Evolutionary conservation across 2,113 vertebrate genomes (phyloP).

Genomic region (Lamprologus speciosus): DNA sequence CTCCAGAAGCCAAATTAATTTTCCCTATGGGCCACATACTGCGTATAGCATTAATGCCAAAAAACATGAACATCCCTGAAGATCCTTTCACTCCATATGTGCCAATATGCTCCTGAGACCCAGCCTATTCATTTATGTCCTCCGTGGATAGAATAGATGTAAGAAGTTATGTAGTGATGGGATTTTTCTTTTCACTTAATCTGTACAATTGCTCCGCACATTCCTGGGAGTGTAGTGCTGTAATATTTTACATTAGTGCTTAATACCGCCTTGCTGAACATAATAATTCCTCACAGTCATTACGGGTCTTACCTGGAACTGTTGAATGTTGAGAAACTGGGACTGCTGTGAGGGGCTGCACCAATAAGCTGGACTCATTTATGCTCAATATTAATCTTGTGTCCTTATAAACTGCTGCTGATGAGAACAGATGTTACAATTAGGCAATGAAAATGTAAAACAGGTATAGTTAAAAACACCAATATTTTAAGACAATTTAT

Average conservation of each 20-base stretch:
- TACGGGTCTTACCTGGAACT: not conserved
- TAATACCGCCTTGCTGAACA: not conserved
- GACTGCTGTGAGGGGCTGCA: not conserved
- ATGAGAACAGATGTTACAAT: not conserved
- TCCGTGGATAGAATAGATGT: not conserved
- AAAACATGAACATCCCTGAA: not conserved
- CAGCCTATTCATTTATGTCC: not conserved
- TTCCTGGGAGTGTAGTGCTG: not conserved
- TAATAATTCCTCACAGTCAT: not conserved
- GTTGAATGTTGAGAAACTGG: not conserved
- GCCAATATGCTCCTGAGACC: not conserved
- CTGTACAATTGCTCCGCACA: not conserved
- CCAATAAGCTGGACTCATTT: not conserved
- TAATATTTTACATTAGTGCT: not conserved
- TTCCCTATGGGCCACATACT: not conserved
- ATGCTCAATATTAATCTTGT: not conserved
- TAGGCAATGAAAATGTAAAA: not conserved
- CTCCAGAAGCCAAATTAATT: not conserved
- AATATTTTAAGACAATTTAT: not conserved
- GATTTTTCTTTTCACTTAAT: not conserved
- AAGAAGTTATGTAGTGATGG: not conserved
- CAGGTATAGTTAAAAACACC: not conserved
- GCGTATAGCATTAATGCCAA: not conserved
- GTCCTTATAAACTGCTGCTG: not conserved
- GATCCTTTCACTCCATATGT: not conserved